Evolutionary conservation across 1,140 invertebrate species (phyloP).

Genomic region (Drosophila bocki): DNA sequence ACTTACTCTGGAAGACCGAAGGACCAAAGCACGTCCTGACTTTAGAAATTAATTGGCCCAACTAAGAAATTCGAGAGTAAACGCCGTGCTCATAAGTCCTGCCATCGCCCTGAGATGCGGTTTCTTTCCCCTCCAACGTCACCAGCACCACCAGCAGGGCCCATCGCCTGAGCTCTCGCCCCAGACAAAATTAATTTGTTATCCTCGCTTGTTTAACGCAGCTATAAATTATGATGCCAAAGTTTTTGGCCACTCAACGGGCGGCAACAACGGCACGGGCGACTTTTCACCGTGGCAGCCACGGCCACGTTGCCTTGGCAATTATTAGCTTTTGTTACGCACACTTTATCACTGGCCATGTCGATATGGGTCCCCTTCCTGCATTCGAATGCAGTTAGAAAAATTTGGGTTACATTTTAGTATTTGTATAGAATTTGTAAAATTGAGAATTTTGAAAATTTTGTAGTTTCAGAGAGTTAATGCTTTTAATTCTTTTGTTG

Average conservation of each 20-base stretch:
- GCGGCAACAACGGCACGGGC: slow-evolving; percentile 39
- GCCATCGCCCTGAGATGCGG: slow-evolving; percentile 64
- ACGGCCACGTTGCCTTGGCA: slow-evolving; percentile 74
- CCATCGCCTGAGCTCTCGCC: slow-evolving; percentile 22
- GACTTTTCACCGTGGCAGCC: slow-evolving; percentile 68
- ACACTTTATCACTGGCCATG: slow-evolving; percentile 78
- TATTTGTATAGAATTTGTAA: not conserved
- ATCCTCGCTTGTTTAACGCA: slow-evolving; percentile 83
- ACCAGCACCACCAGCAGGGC: not conserved
- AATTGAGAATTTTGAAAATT: no score
- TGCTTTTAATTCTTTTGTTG: not conserved
- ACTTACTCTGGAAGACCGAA: not conserved
- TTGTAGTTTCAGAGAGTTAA: not conserved
- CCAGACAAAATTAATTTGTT: slow-evolving; percentile 84
- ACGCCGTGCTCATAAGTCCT: slow-evolving; percentile 77
- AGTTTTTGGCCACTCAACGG: slow-evolving; percentile 81
- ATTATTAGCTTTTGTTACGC: slow-evolving; percentile 83
- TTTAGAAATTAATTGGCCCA: slow-evolving; percentile 84
- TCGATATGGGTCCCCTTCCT: slow-evolving; percentile 59
- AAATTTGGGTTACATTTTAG: not conserved
- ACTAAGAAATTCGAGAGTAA: slow-evolving; percentile 83
- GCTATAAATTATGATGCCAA: slow-evolving; percentile 84
- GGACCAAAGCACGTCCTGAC: slow-evolving; percentile 57
- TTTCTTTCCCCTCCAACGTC: slow-evolving; percentile 35
- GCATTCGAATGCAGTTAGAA: not conserved